A percentile compares a stretch with the other conserved stretches of the same genome.
phyloP scores from a whole-genome alignment of 2,888 invertebrate genomes.

The Pterobdella sp. region DNA sequence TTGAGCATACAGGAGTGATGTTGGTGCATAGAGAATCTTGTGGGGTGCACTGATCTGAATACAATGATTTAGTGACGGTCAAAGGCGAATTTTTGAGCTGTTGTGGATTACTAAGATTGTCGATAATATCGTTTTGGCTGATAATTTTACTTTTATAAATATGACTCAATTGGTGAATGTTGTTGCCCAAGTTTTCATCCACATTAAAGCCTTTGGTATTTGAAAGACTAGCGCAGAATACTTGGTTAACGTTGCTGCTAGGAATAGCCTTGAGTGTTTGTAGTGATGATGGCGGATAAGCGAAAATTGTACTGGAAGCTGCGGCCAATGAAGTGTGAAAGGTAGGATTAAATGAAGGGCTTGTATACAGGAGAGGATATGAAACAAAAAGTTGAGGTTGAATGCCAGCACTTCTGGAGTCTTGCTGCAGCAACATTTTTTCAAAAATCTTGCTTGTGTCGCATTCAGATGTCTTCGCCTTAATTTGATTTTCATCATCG shows the following conservation, averaged over 20 bases:
- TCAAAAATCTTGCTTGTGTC: too few relatives aligned
- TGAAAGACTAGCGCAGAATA: too few relatives aligned
- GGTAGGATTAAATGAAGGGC: too few relatives aligned
- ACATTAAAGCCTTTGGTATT: not conserved
- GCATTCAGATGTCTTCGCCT: too few relatives aligned
- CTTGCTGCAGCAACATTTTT: too few relatives aligned
- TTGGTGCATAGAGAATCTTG: not conserved
- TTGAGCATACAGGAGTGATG: not conserved
- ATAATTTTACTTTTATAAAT: not conserved
- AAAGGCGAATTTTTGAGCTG: not conserved
- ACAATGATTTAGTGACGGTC: not conserved
- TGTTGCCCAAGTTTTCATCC: too few relatives aligned
- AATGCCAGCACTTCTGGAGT: too few relatives aligned
- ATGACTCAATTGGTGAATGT: not conserved
- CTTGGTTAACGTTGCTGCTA: too few relatives aligned
- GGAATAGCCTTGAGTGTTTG: not conserved
- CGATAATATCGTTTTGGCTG: not conserved
- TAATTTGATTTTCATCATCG: not conserved
- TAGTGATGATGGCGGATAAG: not conserved
- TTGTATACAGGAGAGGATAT: too few relatives aligned
- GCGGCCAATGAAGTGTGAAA: too few relatives aligned
- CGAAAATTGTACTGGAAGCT: too few relatives aligned
- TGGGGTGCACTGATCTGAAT: not conserved
- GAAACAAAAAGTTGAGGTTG: too few relatives aligned
- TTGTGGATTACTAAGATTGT: not conserved